Percentiles rank a stretch among this genome's conserved stretches.
These are phyloP conservation scores for Pachypsylla venusta DNA, from an alignment of 1,140 invertebrate species.

Conservation along the genomic window DNA sequence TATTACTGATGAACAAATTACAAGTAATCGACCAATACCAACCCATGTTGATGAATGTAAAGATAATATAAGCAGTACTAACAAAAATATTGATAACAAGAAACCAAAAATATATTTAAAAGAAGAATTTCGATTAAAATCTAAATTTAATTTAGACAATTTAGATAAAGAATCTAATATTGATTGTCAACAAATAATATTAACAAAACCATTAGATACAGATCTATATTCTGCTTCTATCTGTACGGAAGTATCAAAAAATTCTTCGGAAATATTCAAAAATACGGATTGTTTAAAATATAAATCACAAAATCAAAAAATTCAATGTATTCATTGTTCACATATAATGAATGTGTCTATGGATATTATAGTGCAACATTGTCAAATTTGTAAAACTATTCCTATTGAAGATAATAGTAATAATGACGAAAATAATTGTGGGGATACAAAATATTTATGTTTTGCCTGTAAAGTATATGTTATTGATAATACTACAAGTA, in stretches of 20 bases:
- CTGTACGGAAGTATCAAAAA: too few species aligned
- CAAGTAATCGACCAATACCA: neutral
- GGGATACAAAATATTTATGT: neutral
- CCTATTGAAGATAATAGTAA: neutral
- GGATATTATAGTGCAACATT: neutral
- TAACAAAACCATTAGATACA: too few species aligned
- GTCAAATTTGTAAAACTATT: neutral
- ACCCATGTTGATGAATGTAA: neutral
- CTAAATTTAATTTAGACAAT: neutral
- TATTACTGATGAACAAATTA: neutral
- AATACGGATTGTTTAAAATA: neutral
- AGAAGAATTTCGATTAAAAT: constrained; percentile 4
- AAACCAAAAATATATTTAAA: neutral
- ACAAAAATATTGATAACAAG: too few species aligned
- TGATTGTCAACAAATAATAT: too few species aligned
- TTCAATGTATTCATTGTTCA: neutral
- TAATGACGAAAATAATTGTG: neutral
- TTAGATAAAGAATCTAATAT: neutral
- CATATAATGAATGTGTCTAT: neutral
- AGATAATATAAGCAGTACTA: too few species aligned
- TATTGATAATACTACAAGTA: neutral
- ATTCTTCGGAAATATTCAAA: too few species aligned
- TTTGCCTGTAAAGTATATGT: constrained; percentile 2
- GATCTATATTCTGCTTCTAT: too few species aligned
- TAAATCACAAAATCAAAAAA: neutral